Evolutionary conservation across 2,888 invertebrate species (phyloP).

Genomic region (Kuschelorhynchus macadamiae): DNA sequence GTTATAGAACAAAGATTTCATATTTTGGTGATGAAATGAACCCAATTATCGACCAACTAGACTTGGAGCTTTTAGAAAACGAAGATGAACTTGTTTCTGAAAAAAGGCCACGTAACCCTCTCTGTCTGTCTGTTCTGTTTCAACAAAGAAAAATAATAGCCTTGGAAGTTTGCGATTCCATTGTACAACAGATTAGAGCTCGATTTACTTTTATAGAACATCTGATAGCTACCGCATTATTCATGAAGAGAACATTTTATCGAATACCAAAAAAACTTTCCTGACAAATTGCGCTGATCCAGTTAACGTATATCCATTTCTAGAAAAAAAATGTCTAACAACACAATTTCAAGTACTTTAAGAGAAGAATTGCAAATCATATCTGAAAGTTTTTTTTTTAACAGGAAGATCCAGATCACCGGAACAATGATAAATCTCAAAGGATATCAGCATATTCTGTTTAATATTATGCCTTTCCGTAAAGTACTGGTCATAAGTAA

Average conservation of each 20-base stretch:
- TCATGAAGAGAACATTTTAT: neutral
- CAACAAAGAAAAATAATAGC: neutral
- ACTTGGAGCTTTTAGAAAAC: slow-evolving; percentile 6
- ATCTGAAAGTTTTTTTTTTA: no score
- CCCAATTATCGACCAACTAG: neutral
- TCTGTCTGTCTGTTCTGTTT: neutral
- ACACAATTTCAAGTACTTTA: no score
- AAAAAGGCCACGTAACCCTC: neutral
- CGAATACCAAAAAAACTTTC: neutral
- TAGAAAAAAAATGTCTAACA: no score
- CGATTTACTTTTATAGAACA: neutral
- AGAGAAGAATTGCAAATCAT: no score
- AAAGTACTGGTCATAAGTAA: no score
- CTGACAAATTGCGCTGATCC: neutral
- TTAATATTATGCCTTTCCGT: no score
- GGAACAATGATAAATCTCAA: no score
- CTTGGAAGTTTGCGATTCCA: slow-evolving; percentile 6
- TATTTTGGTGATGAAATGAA: neutral
- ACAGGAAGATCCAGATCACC: no score
- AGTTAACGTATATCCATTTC: slow-evolving; percentile 1
- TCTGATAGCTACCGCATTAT: slow-evolving; percentile 1
- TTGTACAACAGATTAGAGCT: slow-evolving; percentile 1
- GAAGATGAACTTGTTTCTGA: neutral
- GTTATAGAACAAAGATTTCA: no score
- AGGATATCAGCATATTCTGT: no score